Evolutionary conservation across 2,797 vertebrate genomes (phyloP), one percentile per base, ranked within the genome.

Genomic region (Urocyon cinereoargenteus): DNA sequence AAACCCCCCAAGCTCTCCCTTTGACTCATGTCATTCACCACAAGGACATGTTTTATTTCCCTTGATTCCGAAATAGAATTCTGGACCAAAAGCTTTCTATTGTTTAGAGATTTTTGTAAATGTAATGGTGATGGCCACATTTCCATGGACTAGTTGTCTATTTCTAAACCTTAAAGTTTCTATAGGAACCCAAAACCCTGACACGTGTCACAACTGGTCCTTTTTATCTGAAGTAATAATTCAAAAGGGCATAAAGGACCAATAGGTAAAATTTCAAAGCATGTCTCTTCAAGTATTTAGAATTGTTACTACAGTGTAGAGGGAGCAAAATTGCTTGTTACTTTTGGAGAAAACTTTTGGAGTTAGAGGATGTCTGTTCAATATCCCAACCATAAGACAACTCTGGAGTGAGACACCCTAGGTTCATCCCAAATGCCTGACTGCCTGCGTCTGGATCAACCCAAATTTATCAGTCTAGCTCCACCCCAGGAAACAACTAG

Each of bases 141-240:
- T 96, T 85, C 86, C 36, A 53, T 0, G 5, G 40, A 36, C 45
- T 8, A 75, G 26, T 0, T 86, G 21, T 34, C 34, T 83, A 59
- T 87, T 88, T 95, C 55, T 86, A 77, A 96, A 72, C 51, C 22
- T 81, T 26, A 31, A 55, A 36, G 82, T 88, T 94, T 96, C 88
- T 68, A 24, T 0, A 92, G 88, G 77, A 97, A 78, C 78, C n/a
- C 16, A 61, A 75, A 96, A 57, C 36, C 59, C 59, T 81, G 66
- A 21, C 21, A 57, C 0, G 40, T 68, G 36, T 57, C 72, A 85
- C 3, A 88, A n/a, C 21, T 61, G 66, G 45, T 53, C 64, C 75
- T 90, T 90, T 73, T 12, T 51, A 73, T 28, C 28, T 62, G 49
- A 78, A 73, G 49, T 68, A 57, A 12, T 81, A 19, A 96, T 86